Conservation (phyloP, 2,888 invertebrate genomes). For the Lampropteryx suffumata region DNA sequence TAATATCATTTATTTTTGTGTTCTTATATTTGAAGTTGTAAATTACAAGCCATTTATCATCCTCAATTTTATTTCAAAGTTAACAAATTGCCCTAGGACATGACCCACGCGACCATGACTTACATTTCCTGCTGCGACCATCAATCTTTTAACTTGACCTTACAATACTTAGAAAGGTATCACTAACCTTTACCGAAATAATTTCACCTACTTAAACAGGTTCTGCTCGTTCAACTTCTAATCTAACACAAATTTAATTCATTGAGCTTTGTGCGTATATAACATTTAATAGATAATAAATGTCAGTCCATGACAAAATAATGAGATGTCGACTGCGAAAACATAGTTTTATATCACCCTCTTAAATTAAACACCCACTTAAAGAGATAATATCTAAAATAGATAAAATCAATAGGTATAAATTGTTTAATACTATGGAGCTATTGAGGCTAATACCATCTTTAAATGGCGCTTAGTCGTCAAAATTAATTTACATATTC, state of each 20-base stretch:
- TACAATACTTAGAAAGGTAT: slow-evolving; percentile 60
- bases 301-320: slow-evolving; percentile 33
- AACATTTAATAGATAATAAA: slow-evolving; percentile 42
- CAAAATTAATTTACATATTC: background rate
- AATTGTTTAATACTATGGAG: too few relatives aligned
- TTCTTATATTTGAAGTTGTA: too few relatives aligned
- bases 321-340: slow-evolving; percentile 30
- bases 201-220: slow-evolving; percentile 57
- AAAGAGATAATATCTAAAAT: too few relatives aligned
- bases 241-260: too few relatives aligned
- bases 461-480: background rate
- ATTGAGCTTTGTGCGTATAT: slow-evolving; percentile 25
- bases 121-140: slow-evolving; percentile 42
- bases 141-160: slow-evolving; percentile 50
- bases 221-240: slow-evolving; percentile 32
- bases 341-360: slow-evolving; percentile 31
- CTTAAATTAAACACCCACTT: background rate
- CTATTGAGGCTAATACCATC: background rate
- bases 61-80: slow-evolving; percentile 11
- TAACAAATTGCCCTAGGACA: slow-evolving; percentile 24
- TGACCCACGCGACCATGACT: slow-evolving; percentile 39
- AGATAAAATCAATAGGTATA: too few relatives aligned
- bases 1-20: too few relatives aligned
- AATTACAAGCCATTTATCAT: too few relatives aligned
- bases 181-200: slow-evolving; percentile 54